phyloP scores from a whole-genome alignment of 2,797 vertebrate species.

The Kryptolebias ocellatus region DNA sequence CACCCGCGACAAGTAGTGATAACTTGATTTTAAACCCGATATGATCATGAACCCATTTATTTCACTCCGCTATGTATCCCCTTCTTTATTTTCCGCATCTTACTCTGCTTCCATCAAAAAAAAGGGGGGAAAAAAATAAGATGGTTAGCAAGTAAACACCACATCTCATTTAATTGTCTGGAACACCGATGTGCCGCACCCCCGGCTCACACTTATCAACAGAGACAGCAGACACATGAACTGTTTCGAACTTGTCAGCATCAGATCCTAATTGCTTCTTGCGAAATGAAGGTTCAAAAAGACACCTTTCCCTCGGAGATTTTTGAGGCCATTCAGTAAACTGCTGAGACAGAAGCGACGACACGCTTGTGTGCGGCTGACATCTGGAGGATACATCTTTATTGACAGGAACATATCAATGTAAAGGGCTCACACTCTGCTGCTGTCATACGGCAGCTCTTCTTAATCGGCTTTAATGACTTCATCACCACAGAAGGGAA shows the following conservation, averaged over 20 bases:
- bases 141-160: slow-evolving; percentile 84
- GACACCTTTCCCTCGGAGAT: slow-evolving; percentile 88
- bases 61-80: slow-evolving; percentile 33
- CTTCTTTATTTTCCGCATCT: slow-evolving; percentile 59
- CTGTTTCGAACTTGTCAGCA: slow-evolving; percentile 90
- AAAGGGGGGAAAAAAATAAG: slow-evolving; percentile 82
- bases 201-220: slow-evolving; percentile 85
- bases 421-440: slow-evolving; percentile 73
- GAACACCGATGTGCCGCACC: slow-evolving; percentile 81
- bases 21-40: slow-evolving; percentile 68
- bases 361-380: slow-evolving; percentile 86
- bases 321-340: slow-evolving; percentile 85
- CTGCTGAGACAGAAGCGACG: slow-evolving; percentile 82
- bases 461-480: slow-evolving; percentile 86
- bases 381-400: slow-evolving; percentile 90
- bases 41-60: slow-evolving; percentile 60
- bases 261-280: slow-evolving; percentile 87
- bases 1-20: slow-evolving; percentile 57
- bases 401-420: slow-evolving; percentile 87
- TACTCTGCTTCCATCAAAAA: slow-evolving; percentile 71
- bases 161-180: slow-evolving; percentile 89
- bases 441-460: slow-evolving; percentile 78
- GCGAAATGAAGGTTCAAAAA: slow-evolving; percentile 86
- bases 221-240: slow-evolving; percentile 87
- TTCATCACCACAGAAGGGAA: slow-evolving; percentile 80